Percentiles rank a stretch among this genome's conserved stretches.
Conservation (phyloP, 2,113 vertebrate species). For the Oceanodroma tethys region DNA sequence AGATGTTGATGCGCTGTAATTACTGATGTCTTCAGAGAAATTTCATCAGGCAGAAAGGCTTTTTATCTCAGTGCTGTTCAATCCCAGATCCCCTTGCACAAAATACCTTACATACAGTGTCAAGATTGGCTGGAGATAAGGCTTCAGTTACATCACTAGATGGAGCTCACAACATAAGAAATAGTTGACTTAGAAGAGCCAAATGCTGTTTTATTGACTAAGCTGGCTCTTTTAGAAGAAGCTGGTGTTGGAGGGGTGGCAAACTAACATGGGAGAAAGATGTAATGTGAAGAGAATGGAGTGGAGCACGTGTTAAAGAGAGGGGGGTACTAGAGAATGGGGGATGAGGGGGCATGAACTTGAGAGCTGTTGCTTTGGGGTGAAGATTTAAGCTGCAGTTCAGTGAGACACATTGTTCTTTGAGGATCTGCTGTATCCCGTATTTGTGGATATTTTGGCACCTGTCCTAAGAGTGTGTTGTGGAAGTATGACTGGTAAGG, state of each 20-base stretch:
- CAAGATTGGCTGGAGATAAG: background rate
- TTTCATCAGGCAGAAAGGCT: background rate
- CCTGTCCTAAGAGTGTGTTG: background rate
- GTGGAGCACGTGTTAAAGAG: background rate
- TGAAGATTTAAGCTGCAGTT: background rate
- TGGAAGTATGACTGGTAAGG: background rate
- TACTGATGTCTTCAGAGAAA: background rate
- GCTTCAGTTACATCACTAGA: background rate
- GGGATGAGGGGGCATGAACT: background rate
- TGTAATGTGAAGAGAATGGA: background rate
- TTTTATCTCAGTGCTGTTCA: background rate
- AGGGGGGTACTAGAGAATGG: background rate
- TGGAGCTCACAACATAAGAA: conserved; percentile 21
- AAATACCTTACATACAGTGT: background rate
- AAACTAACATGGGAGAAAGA: background rate
- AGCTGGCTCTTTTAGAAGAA: background rate
- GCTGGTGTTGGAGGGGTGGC: background rate
- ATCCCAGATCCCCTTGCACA: background rate
- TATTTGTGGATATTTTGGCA: background rate
- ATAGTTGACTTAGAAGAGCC: background rate
- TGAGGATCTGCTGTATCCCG: background rate
- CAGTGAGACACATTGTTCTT: background rate
- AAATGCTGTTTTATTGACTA: background rate
- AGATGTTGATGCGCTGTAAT: background rate
- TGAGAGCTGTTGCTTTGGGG: background rate